Evolutionary conservation across 2,113 vertebrate species (phyloP), one percentile per base, ranked within the genome.

Genomic region (Macquaria australasica): DNA sequence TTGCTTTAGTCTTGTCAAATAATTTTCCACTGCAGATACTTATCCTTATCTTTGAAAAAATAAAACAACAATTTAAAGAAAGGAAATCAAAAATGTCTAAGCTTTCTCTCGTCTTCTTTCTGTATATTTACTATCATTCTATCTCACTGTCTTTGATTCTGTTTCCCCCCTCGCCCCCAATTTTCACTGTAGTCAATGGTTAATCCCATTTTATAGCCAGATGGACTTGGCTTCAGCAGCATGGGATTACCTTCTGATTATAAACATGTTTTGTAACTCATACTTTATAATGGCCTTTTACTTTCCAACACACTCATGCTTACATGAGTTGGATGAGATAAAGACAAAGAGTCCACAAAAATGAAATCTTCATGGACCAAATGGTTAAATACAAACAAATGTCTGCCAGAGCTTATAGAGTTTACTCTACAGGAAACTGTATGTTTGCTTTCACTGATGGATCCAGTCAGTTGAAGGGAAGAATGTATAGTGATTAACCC

Each of bases 191-290:
- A 25, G 50, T 83, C 51, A 70, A 21, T 55, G 68, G 45, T 86
- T 80, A 90, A 92, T 92, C 85, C 74, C 5, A 70, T 85, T 83
- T 85, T 77, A 67, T 37, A 77, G 69, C 55, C 89, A 90, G 89
- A 90, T 90, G 87, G 86, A 63, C 23, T 53, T 56, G 60, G 23
- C 37, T 81, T 73, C 23, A 84, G 68, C 68, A 59, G 56, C 28
- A 68, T 55, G 23, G 66, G 76, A 90, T 93, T 89, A 81, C 39
- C 41, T 23, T 85, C 41, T 81, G 64, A 86, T 85, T 41, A 85
- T n/a, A 73, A 82, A 6, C 79, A 48, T n/a, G 58, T 68, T 84
- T 90, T 82, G 63, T 69, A 85, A 85, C 2, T 53, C 21, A 41
- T 34, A 5, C 10, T 20, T 37, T 48, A 48, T 48, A 15, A 14